Percentiles rank a stretch among this genome's conserved stretches.
Conservation (phyloP, 2,888 invertebrate species). For the Caenorhabditis japonica region DNA sequence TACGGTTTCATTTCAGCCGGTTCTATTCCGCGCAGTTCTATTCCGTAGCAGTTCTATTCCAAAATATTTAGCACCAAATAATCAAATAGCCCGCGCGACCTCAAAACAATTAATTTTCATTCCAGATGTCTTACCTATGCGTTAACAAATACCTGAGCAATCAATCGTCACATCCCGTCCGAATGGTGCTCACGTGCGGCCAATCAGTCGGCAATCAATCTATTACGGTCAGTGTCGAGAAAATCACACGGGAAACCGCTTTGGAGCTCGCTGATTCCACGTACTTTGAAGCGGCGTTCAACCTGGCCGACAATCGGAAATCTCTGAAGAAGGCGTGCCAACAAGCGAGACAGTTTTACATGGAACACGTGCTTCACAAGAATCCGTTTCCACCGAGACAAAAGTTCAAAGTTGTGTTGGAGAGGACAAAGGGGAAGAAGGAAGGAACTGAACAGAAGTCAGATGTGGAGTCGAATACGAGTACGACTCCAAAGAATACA, state of each 20-base stretch:
- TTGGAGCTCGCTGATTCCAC: slow-evolving; percentile 19
- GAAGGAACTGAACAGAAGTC: neutral
- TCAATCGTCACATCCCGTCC: slow-evolving; percentile 3
- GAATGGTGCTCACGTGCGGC: slow-evolving; percentile 18
- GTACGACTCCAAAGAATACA: slow-evolving; percentile 8
- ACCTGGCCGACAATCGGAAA: slow-evolving; percentile 42
- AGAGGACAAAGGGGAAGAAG: slow-evolving; percentile 6
- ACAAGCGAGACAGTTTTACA: slow-evolving; percentile 35
- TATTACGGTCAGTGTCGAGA: slow-evolving; percentile 23
- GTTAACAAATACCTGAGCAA: slow-evolving; percentile 26
- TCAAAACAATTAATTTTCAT: no score
- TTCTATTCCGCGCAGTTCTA: no score
- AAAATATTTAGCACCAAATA: no score
- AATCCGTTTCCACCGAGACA: slow-evolving; percentile 47
- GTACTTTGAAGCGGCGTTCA: slow-evolving; percentile 41
- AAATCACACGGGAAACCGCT: slow-evolving; percentile 20
- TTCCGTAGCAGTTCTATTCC: no score
- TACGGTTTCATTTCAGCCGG: no score
- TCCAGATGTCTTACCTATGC: slow-evolving; percentile 30
- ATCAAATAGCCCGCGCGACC: no score
- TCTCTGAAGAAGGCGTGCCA: slow-evolving; percentile 18
- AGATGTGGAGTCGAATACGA: neutral
- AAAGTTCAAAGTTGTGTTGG: slow-evolving; percentile 9
- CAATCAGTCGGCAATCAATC: slow-evolving; percentile 10
- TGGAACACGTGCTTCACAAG: slow-evolving; percentile 33